Percentiles rank a stretch among this genome's conserved stretches.
phyloP scores from a whole-genome alignment of 2,888 invertebrate genomes.

The Cancer borealis region DNA sequence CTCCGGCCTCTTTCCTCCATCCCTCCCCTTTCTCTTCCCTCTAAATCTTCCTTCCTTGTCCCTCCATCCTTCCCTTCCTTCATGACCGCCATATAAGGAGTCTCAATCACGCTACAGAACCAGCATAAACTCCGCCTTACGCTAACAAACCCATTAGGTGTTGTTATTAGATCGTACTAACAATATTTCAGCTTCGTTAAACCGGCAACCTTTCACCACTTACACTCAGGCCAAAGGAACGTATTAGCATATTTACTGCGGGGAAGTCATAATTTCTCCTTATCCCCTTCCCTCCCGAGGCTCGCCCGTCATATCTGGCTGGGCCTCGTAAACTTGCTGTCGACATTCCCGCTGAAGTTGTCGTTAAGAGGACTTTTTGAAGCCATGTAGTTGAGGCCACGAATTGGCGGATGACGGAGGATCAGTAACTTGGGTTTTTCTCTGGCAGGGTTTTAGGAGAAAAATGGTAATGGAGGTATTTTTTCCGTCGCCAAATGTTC shows the following conservation, averaged over 20 bases:
- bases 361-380: background rate
- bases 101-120: background rate
- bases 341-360: conserved; percentile 13
- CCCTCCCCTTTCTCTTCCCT: background rate
- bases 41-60: background rate
- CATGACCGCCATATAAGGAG: background rate
- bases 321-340: conserved; percentile 12
- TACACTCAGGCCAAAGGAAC: background rate
- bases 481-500: background rate
- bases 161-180: background rate
- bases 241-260: conserved; percentile 26
- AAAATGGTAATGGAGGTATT: background rate
- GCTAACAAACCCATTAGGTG: conserved; percentile 24
- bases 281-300: background rate
- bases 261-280: background rate
- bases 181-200: conserved; percentile 40
- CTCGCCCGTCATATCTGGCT: background rate
- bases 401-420: background rate
- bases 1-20: background rate
- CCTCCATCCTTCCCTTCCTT: background rate
- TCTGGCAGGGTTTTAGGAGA: background rate
- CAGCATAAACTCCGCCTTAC: background rate
- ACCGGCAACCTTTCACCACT: conserved; percentile 34
- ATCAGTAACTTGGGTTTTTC: background rate
- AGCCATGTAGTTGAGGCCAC: background rate